Percentiles rank a stretch among this genome's conserved stretches.
These are phyloP conservation scores for Galbula dea DNA, from an alignment of 2,113 vertebrate genomes.

Conservation along the genomic window DNA sequence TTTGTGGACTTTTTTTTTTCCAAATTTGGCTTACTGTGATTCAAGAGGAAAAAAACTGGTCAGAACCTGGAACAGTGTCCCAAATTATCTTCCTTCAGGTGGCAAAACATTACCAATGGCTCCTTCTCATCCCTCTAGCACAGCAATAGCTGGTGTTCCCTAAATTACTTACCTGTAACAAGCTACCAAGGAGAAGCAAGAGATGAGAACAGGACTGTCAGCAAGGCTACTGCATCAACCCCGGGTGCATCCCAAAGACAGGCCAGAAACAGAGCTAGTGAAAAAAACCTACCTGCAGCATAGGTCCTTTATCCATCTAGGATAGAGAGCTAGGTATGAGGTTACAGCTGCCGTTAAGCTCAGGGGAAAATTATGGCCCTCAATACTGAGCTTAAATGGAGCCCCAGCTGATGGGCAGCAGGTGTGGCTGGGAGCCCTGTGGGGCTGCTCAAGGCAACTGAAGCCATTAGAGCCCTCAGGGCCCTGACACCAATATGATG, in stretches of 20 bases:
- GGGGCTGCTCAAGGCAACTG: background rate
- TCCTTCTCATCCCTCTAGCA: background rate
- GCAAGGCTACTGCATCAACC: background rate
- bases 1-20: background rate
- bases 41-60: background rate
- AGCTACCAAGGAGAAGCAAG: background rate
- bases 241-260: background rate
- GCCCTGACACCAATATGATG: background rate
- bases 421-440: background rate
- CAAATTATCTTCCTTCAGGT: background rate
- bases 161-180: accelerated
- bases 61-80: background rate
- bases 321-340: accelerated
- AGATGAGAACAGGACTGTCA: background rate
- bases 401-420: background rate
- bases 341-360: accelerated
- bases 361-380: accelerated
- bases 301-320: background rate
- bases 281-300: background rate
- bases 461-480: background rate
- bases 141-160: background rate
- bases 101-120: background rate
- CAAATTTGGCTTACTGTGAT: background rate
- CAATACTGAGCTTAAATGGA: background rate
- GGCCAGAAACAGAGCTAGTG: background rate